Percentiles rank a stretch among this genome's conserved stretches.
These are phyloP conservation scores for Drosophila jambulina DNA, from an alignment of 1,140 invertebrate genomes.

Conservation along the genomic window DNA sequence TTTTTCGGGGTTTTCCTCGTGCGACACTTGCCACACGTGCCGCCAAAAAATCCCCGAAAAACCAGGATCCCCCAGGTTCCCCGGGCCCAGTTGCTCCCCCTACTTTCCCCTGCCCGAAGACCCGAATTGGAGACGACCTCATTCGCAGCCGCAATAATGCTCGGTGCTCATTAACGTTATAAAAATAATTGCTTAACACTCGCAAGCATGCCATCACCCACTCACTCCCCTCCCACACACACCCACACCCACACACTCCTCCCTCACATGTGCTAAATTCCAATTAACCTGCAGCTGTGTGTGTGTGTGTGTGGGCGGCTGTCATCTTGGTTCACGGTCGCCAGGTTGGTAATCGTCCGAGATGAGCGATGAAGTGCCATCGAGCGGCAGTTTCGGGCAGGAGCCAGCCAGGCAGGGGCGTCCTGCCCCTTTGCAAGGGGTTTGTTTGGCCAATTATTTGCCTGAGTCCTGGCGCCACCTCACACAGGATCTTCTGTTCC, in stretches of 20 bases:
- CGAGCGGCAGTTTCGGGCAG: constrained; percentile 17
- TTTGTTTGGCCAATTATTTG: background rate
- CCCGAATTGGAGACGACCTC: constrained; percentile 2
- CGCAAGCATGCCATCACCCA: constrained; percentile 18
- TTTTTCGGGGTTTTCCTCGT: constrained; percentile 1
- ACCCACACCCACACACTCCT: constrained; percentile 12
- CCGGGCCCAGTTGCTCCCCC: background rate
- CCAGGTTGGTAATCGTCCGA: constrained; percentile 64
- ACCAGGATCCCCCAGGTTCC: background rate
- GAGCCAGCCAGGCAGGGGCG: too few relatives aligned
- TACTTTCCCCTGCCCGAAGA: background rate
- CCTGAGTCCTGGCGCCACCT: background rate
- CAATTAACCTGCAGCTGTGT: constrained; percentile 65
- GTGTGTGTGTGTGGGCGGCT: constrained; percentile 17
- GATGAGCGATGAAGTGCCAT: constrained; percentile 51
- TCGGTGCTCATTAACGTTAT: constrained; percentile 79
- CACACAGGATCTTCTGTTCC: background rate
- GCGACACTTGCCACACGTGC: constrained; percentile 47
- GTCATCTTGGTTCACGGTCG: constrained; percentile 30
- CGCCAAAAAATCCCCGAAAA: constrained; percentile 3
- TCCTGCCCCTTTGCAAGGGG: background rate
- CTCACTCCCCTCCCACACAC: constrained; percentile 9
- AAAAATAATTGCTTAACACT: constrained; percentile 79
- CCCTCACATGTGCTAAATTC: constrained; percentile 69
- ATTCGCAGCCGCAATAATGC: constrained; percentile 66